Conservation (phyloP, 2,797 vertebrate species). For the Premnoplex brunnescens region DNA sequence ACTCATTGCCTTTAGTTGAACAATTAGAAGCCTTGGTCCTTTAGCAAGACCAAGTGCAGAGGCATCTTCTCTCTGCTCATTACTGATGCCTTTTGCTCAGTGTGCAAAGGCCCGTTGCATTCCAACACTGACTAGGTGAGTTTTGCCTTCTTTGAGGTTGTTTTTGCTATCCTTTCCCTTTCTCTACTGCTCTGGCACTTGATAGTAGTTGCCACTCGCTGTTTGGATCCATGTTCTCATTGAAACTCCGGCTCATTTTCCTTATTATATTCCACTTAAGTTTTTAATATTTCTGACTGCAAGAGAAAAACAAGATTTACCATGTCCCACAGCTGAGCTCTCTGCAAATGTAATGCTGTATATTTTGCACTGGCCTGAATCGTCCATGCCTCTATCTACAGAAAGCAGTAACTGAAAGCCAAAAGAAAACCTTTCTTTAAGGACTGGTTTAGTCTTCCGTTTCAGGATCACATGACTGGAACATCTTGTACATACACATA, state of each 20-base stretch:
- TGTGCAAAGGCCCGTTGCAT: fast-evolving
- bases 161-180: neutral
- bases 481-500: neutral
- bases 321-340: neutral
- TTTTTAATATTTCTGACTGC: neutral
- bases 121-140: neutral
- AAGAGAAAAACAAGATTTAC: neutral
- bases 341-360: neutral
- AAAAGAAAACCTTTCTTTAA: neutral
- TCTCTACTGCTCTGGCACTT: neutral
- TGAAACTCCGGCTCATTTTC: neutral
- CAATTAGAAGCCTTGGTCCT: neutral
- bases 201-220: neutral
- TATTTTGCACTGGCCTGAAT: neutral
- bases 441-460: neutral
- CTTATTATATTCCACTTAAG: neutral
- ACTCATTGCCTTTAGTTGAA: neutral
- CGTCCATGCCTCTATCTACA: neutral
- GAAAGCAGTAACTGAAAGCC: neutral
- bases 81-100: neutral
- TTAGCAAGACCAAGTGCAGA: neutral
- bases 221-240: neutral
- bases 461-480: neutral
- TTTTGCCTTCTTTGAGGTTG: neutral
- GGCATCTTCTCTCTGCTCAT: neutral